phyloP scores from a whole-genome alignment of 2,797 vertebrate genomes.

The Pipistrellus kuhlii region DNA sequence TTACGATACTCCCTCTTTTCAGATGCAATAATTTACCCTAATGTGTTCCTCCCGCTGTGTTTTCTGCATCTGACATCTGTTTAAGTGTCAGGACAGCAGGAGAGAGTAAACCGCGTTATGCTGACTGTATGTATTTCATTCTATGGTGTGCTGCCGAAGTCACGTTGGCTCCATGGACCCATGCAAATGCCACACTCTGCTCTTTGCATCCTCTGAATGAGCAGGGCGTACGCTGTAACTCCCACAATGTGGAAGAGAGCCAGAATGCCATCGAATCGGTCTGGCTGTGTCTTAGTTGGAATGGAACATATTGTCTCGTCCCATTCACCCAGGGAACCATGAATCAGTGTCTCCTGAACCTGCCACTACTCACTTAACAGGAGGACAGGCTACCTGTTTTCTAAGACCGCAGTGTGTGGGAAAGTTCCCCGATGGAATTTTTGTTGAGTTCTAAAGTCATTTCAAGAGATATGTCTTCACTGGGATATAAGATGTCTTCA shows the following conservation, averaged over 20 bases:
- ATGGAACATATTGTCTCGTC: neutral
- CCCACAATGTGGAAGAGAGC: neutral
- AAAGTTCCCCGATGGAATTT: neutral
- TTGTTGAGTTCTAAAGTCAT: neutral
- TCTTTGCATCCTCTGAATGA: conserved; percentile 63
- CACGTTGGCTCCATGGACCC: conserved; percentile 61
- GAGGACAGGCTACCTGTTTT: neutral
- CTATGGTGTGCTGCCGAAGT: conserved; percentile 71
- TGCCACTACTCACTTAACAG: neutral
- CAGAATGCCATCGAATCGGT: neutral
- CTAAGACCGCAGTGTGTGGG: neutral
- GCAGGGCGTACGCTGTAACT: neutral
- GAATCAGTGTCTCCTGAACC: conserved; percentile 14
- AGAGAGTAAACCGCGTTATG: conserved; percentile 81
- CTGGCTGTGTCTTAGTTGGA: neutral
- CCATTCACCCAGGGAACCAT: neutral
- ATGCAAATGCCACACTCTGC: conserved; percentile 43
- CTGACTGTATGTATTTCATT: conserved; percentile 78
- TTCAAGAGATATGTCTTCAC: neutral
- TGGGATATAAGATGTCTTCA: neutral
- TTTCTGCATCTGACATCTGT: conserved; percentile 83
- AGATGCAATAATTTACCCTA: conserved; percentile 82
- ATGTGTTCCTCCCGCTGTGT: conserved; percentile 75
- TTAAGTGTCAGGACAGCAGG: conserved; percentile 82
- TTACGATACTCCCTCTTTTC: conserved; percentile 83